These are phyloP conservation scores for Boloria selene DNA, from an alignment of 2,888 invertebrate genomes.

Conservation along the genomic window DNA sequence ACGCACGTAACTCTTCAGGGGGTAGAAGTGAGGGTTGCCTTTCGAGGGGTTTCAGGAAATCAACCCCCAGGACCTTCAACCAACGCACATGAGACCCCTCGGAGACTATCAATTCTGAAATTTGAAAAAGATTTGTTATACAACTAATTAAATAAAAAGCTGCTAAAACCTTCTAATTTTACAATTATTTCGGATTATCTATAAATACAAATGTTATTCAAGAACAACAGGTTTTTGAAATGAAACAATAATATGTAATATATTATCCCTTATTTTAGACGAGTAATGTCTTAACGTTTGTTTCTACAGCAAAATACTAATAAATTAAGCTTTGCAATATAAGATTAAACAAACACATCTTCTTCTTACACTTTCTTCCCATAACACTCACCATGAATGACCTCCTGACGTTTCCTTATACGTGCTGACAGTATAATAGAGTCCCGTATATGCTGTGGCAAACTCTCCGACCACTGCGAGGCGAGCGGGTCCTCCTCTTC, in stretches of 20 bases:
- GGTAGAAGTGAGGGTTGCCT: slow-evolving; percentile 85
- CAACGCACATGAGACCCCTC: slow-evolving; percentile 94
- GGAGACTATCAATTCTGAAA: slow-evolving; percentile 88
- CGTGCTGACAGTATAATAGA: slow-evolving; percentile 60
- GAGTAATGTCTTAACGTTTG: too few relatives aligned
- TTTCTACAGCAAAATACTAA: too few relatives aligned
- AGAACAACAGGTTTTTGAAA: too few relatives aligned
- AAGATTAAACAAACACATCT: too few relatives aligned
- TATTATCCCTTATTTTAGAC: too few relatives aligned
- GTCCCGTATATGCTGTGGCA: slow-evolving; percentile 67
- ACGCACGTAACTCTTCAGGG: slow-evolving; percentile 87
- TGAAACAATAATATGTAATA: too few relatives aligned
- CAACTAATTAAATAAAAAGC: too few relatives aligned
- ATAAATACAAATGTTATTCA: too few relatives aligned
- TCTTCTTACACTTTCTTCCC: too few relatives aligned
- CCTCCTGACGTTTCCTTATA: slow-evolving; percentile 74
- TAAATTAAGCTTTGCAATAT: too few relatives aligned
- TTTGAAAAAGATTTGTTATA: background rate
- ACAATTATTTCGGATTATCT: too few relatives aligned
- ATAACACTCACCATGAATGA: slow-evolving; percentile 68
- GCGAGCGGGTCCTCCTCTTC: slow-evolving; percentile 75
- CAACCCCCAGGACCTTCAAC: slow-evolving; percentile 90
- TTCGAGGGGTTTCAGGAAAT: slow-evolving; percentile 91
- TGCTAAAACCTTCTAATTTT: too few relatives aligned
- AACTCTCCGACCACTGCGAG: slow-evolving; percentile 72